Percentiles rank a stretch among this genome's conserved stretches.
These are phyloP conservation scores for Palloptera scutellata DNA, from an alignment of 2,888 invertebrate species.

Conservation along the genomic window DNA sequence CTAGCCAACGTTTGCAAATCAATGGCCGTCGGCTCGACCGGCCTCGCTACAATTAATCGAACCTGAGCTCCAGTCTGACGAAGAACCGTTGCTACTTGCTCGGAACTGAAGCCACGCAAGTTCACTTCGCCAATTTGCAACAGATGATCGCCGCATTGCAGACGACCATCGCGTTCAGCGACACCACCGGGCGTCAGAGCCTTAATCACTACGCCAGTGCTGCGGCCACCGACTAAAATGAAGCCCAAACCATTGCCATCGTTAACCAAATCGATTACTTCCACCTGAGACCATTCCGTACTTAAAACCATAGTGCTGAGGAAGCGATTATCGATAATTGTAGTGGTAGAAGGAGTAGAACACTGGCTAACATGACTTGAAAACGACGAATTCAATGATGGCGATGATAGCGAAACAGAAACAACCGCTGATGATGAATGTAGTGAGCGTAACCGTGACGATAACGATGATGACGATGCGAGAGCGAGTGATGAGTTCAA, in stretches of 20 bases:
- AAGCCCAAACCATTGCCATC: conserved; percentile 98
- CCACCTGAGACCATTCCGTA: conserved; percentile 99
- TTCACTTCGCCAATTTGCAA: conserved; percentile 95
- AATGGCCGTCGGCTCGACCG: conserved; percentile 85
- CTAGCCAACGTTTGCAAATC: conserved; percentile 76
- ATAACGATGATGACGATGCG: conserved; percentile 20
- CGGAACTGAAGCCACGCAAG: conserved; percentile 94
- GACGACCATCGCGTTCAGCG: conserved; percentile 92
- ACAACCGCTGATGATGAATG: conserved; percentile 8
- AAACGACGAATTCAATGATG: conserved; percentile 13
- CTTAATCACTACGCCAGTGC: conserved; percentile 98
- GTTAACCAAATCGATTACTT: conserved; percentile 96
- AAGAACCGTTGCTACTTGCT: conserved; percentile 89
- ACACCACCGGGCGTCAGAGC: conserved; percentile 96
- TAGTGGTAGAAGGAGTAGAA: not conserved
- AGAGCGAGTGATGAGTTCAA: conserved; percentile 16
- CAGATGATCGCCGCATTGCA: conserved; percentile 98
- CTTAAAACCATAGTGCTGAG: conserved; percentile 77
- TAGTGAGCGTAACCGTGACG: not conserved
- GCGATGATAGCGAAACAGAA: not conserved
- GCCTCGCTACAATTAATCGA: conserved; percentile 91
- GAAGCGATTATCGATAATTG: not conserved
- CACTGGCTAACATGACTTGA: conserved; percentile 30
- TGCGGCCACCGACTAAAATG: conserved; percentile 96
- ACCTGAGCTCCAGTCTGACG: conserved; percentile 73